phyloP scores from a whole-genome alignment of 2,888 invertebrate genomes.

The Pseudeuparius sepicola region DNA sequence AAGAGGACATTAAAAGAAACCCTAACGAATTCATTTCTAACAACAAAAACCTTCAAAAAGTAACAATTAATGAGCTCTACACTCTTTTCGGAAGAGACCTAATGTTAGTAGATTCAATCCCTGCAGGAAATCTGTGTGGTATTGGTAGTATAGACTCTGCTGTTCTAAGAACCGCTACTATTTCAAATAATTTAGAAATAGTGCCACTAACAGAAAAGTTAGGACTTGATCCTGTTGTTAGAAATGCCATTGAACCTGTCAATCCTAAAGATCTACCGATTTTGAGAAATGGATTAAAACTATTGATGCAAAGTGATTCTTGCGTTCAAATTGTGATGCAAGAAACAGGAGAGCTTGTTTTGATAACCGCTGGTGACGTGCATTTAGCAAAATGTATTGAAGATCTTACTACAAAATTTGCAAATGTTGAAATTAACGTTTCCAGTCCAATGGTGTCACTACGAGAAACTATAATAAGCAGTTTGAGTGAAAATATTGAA shows the following conservation, averaged over 20 bases:
- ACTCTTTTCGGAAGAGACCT: constrained; percentile 90
- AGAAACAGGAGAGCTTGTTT: constrained; percentile 90
- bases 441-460: constrained; percentile 96
- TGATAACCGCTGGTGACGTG: constrained; percentile 93
- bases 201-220: constrained; percentile 80
- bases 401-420: constrained; percentile 75
- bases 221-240: constrained; percentile 73
- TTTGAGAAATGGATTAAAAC: constrained; percentile 63
- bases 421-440: constrained; percentile 76
- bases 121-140: constrained; percentile 85
- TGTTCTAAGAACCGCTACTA: constrained; percentile 81
- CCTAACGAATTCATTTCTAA: constrained; percentile 17
- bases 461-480: constrained; percentile 81
- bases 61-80: constrained; percentile 65
- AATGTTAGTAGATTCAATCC: constrained; percentile 64
- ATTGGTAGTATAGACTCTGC: constrained; percentile 79
- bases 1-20: constrained; percentile 17
- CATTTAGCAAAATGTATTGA: constrained; percentile 93
- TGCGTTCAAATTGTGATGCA: constrained; percentile 84
- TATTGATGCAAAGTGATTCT: constrained; percentile 90
- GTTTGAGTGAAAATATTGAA: constrained; percentile 49
- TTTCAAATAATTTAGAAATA: constrained; percentile 71
- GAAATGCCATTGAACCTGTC: constrained; percentile 87
- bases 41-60: constrained; percentile 43
- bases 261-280: constrained; percentile 69